A percentile compares a stretch with the other conserved stretches of the same genome.
Evolutionary conservation across 2,797 vertebrate species (phyloP).

Genomic region (Microcaecilia unicolor): DNA sequence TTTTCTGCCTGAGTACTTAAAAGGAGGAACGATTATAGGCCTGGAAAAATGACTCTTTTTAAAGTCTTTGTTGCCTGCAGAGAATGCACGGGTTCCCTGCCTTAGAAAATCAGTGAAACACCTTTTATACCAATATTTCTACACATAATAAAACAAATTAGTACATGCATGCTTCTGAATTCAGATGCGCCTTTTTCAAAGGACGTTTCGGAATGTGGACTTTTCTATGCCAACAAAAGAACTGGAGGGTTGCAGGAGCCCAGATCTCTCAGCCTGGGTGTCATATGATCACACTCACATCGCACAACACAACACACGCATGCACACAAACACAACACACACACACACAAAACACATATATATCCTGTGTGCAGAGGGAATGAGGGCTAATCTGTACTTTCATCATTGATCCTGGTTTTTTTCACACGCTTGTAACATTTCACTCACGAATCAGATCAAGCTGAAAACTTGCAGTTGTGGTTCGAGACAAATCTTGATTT

Average conservation of each 20-base stretch:
- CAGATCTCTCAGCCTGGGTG: constrained; percentile 34
- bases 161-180: constrained; percentile 58
- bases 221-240: constrained; percentile 43
- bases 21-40: constrained; percentile 95
- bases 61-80: constrained; percentile 87
- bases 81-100: constrained; percentile 93
- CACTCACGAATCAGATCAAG: no score
- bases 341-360: constrained; percentile 7
- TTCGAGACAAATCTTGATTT: no score
- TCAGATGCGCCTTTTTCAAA: constrained; percentile 44
- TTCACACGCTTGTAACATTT: no score
- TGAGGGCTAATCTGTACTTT: no score
- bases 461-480: no score
- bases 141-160: constrained; percentile 65
- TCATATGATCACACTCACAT: constrained; percentile 21
- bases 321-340: neutral
- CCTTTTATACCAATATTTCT: constrained; percentile 70
- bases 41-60: constrained; percentile 98
- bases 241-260: constrained; percentile 35
- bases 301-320: neutral
- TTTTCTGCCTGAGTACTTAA: constrained; percentile 96
- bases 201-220: constrained; percentile 38
- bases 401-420: no score
- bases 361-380: no score
- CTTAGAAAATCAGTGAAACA: constrained; percentile 70